Evolutionary conservation across 2,888 invertebrate species (phyloP).

Genomic region (Xanthorhoe spadicearia): DNA sequence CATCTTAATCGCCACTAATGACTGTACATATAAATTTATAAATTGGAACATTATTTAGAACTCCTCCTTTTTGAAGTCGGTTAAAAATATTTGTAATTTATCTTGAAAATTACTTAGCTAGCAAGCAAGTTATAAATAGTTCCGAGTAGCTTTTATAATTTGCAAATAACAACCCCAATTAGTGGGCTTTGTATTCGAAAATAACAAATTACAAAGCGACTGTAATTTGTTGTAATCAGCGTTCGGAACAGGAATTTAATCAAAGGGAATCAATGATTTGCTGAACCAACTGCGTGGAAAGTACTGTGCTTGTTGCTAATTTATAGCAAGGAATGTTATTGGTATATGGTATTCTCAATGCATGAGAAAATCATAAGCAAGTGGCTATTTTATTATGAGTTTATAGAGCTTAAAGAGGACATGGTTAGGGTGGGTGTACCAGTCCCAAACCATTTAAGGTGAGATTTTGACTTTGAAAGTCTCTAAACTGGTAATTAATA

Average conservation of each 20-base stretch:
- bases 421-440: no score
- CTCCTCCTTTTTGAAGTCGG: no score
- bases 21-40: no score
- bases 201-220: slow-evolving; percentile 59
- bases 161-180: slow-evolving; percentile 5
- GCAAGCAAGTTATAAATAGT: not conserved
- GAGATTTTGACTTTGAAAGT: no score
- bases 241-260: slow-evolving; percentile 61
- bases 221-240: slow-evolving; percentile 53
- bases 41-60: no score
- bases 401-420: no score
- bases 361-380: not conserved
- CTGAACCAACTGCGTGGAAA: slow-evolving; percentile 46
- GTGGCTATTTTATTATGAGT: not conserved
- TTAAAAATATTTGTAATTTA: no score
- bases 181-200: slow-evolving; percentile 49
- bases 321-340: slow-evolving; percentile 19
- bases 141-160: slow-evolving; percentile 11
- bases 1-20: no score
- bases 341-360: not conserved
- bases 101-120: not conserved
- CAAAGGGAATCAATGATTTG: slow-evolving; percentile 65
- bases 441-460: no score
- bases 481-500: no score
- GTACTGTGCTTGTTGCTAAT: slow-evolving; percentile 35